Evolutionary conservation across 2,113 vertebrate species (phyloP).

Genomic region (Paratilapia polleni): DNA sequence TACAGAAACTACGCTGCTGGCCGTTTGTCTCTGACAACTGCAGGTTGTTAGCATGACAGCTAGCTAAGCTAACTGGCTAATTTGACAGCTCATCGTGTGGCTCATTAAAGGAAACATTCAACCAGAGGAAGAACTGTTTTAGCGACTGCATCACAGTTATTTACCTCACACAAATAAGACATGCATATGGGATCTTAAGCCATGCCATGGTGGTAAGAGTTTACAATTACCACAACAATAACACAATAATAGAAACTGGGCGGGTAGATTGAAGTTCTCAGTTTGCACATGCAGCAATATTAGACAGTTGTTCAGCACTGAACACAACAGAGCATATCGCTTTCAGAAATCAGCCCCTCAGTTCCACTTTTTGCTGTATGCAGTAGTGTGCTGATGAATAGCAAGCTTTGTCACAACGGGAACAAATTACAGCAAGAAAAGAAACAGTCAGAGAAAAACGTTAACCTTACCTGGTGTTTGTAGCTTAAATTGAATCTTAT

Average conservation of each 20-base stretch:
- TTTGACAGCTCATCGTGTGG: constrained; percentile 63
- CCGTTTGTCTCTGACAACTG: constrained; percentile 4
- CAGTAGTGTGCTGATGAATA: neutral
- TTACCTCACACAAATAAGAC: neutral
- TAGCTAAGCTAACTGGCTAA: constrained; percentile 60
- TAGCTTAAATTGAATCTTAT: constrained; percentile 3
- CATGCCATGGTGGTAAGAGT: fast-evolving
- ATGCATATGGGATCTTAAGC: neutral
- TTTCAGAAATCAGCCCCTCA: constrained; percentile 3
- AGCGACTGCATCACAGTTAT: neutral
- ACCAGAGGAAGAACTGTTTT: neutral
- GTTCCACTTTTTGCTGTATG: constrained; percentile 32
- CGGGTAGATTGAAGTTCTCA: constrained; percentile 52
- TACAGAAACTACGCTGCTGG: neutral
- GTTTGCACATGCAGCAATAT: constrained; percentile 34
- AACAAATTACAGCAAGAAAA: neutral
- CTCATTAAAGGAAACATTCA: constrained; percentile 5
- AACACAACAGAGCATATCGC: constrained; percentile 23
- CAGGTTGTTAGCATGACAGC: constrained; percentile 47
- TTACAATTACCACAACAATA: constrained; percentile 12
- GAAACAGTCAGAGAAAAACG: neutral
- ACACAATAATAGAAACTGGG: constrained; percentile 22
- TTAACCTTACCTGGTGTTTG: neutral
- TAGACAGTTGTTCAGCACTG: neutral
- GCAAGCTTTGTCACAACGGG: neutral